A percentile compares a stretch with the other conserved stretches of the same genome.
Evolutionary conservation across 2,888 invertebrate genomes (phyloP).

Genomic region (Euproctis similis): DNA sequence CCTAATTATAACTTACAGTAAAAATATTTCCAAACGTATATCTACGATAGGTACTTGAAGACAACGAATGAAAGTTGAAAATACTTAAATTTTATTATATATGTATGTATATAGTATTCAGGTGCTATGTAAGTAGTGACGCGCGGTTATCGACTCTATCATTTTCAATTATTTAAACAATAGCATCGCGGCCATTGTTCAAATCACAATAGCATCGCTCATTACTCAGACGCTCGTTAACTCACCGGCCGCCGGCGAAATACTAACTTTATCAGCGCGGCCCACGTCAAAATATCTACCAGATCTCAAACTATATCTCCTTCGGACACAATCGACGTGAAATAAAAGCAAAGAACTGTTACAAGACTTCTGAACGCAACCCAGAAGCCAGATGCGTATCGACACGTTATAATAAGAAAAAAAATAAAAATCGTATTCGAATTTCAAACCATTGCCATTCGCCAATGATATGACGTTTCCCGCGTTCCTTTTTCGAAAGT

Average conservation of each 20-base stretch:
- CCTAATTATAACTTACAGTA: constrained; percentile 35
- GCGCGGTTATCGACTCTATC: constrained; percentile 37
- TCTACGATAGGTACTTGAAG: too few relatives aligned
- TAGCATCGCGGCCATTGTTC: constrained; percentile 64
- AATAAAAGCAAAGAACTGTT: constrained; percentile 46
- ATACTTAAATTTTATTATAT: constrained; percentile 21
- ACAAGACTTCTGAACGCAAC: constrained; percentile 47
- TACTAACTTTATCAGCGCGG: constrained; percentile 72
- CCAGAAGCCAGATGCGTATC: constrained; percentile 69
- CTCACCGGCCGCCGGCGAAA: constrained; percentile 58
- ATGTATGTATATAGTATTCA: constrained; percentile 26
- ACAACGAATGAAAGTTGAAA: constrained; percentile 22
- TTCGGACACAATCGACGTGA: constrained; percentile 57
- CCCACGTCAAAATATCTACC: constrained; percentile 67
- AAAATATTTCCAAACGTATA: constrained; percentile 20
- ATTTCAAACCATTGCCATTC: constrained; percentile 34
- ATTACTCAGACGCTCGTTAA: constrained; percentile 73
- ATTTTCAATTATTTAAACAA: constrained; percentile 70
- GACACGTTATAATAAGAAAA: constrained; percentile 34
- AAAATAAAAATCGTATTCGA: constrained; percentile 27
- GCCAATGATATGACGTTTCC: constrained; percentile 63
- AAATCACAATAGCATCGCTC: constrained; percentile 65
- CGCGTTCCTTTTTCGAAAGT: constrained; percentile 65
- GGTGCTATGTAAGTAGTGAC: constrained; percentile 27
- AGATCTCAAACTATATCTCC: constrained; percentile 64